A percentile compares a stretch with the other conserved stretches of the same genome.
Conservation (phyloP, 2,888 invertebrate genomes). For the Drosophila infuscata region DNA sequence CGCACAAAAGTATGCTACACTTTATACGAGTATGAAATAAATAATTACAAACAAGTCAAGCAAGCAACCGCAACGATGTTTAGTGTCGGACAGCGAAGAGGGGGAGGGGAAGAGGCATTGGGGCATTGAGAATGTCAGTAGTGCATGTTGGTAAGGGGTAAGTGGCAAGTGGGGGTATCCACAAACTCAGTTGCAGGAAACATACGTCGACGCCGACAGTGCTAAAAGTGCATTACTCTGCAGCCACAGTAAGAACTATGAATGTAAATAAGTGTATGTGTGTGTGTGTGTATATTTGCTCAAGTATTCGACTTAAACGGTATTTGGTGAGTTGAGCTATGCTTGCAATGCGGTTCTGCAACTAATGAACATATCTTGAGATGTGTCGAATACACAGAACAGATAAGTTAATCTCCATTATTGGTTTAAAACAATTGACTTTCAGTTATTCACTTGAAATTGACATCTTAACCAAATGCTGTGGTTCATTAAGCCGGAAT, state of each 20-base stretch:
- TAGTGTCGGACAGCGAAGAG: conserved; percentile 1
- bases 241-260: conserved; percentile 15
- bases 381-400: conserved; percentile 17
- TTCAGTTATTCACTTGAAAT: neutral
- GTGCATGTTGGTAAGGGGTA: neutral
- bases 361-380: conserved; percentile 43
- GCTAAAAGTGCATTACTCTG: conserved; percentile 70
- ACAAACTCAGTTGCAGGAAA: conserved; percentile 49
- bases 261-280: conserved; percentile 4
- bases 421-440: neutral
- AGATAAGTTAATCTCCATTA: neutral
- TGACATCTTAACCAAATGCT: neutral
- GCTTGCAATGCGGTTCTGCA: conserved; percentile 29
- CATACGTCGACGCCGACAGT: conserved; percentile 60
- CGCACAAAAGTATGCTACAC: conserved; percentile 74
- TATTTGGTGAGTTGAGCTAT: conserved; percentile 36
- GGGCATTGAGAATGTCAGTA: neutral
- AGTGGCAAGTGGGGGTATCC: neutral
- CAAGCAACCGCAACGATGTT: conserved; percentile 55
- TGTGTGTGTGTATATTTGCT: neutral
- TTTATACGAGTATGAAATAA: conserved; percentile 70
- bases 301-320: conserved; percentile 37
- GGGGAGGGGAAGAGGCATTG: too few species aligned
- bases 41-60: conserved; percentile 78
- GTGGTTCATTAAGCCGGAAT: neutral